These are phyloP conservation scores for Columba guinea DNA, from an alignment of 2,797 vertebrate genomes.

Conservation along the genomic window DNA sequence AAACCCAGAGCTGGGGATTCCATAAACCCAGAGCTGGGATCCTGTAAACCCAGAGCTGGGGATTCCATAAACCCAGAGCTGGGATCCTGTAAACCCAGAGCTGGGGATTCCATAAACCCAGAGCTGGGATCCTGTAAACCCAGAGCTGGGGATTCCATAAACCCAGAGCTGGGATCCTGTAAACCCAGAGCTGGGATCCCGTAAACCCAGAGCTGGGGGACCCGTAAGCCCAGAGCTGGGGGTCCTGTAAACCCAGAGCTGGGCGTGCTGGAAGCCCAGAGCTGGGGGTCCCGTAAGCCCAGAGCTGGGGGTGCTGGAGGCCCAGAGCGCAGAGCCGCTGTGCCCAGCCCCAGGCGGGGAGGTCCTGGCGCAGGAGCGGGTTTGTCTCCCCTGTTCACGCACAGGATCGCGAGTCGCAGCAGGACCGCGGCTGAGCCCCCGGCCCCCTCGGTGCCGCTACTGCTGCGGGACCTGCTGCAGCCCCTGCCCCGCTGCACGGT, in stretches of 20 bases:
- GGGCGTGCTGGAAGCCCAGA: too few relatives aligned
- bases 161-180: too few relatives aligned
- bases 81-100: too few relatives aligned
- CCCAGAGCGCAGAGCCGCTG: not conserved
- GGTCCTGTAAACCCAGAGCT: not conserved
- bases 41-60: too few relatives aligned
- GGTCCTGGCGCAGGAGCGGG: not conserved
- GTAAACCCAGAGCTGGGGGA: not conserved
- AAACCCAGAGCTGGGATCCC: not conserved
- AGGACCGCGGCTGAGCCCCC: not conserved
- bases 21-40: too few relatives aligned
- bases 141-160: too few relatives aligned
- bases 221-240: not conserved
- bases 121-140: not conserved
- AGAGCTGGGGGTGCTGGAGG: not conserved
- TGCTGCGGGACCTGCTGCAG: not conserved
- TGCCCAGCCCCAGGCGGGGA: not conserved
- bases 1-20: too few relatives aligned
- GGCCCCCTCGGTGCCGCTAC: rapidly evolving
- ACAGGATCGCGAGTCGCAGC: rapidly evolving
- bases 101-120: not conserved
- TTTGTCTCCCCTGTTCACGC: rapidly evolving
- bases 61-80: not conserved
- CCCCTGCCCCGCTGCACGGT: rapidly evolving
- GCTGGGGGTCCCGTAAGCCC: not conserved